Conservation (phyloP, 92 coral and sea anemone species). For the Micromussa lordhowensis region DNA sequence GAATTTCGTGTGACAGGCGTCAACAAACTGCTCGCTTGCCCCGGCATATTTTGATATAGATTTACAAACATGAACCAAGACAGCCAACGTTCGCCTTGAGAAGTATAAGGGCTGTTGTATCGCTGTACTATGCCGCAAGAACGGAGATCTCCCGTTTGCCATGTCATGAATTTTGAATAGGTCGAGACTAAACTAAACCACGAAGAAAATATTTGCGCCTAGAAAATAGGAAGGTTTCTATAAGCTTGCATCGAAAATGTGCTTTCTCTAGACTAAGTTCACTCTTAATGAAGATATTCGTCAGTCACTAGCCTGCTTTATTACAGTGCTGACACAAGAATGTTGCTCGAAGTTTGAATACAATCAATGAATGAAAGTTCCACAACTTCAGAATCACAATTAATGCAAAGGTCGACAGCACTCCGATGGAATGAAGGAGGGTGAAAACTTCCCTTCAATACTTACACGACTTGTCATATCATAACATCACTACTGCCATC, state of each 20-base stretch:
- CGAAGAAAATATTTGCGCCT: background rate
- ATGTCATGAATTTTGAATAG: constrained; percentile 19
- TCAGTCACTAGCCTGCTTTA: constrained; percentile 7
- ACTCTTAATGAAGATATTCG: background rate
- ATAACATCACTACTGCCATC: background rate
- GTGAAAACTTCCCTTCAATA: background rate
- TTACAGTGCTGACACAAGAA: background rate
- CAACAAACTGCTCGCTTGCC: constrained; percentile 14
- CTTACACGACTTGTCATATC: background rate
- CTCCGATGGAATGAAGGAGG: constrained; percentile 32
- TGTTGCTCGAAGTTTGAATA: constrained; percentile 2
- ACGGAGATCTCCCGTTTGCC: background rate
- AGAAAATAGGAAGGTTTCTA: background rate
- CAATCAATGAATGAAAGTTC: constrained; percentile 43
- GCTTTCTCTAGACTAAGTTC: background rate
- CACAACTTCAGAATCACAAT: constrained; percentile 19
- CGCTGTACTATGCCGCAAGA: constrained; percentile 11
- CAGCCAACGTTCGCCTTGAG: background rate
- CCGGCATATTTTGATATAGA: constrained; percentile 1
- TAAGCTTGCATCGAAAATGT: too few relatives aligned
- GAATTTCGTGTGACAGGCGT: background rate
- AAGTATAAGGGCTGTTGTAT: background rate
- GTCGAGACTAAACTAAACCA: background rate
- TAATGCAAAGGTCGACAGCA: background rate
- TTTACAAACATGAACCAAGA: background rate